Conservation (phyloP, 1,140 invertebrate species). For the Nymphalis io region DNA sequence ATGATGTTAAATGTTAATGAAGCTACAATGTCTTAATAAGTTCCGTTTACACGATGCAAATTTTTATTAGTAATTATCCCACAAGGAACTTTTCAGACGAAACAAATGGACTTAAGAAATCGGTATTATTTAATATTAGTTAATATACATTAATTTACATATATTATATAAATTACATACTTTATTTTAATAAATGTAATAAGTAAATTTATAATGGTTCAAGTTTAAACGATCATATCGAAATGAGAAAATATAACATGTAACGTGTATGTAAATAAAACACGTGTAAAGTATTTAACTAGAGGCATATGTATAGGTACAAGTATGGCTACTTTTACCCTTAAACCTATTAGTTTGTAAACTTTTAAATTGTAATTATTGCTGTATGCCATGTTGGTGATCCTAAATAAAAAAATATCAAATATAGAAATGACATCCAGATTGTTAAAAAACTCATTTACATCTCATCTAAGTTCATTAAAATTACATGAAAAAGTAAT, state of each 20-base stretch:
- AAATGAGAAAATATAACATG: too few species aligned
- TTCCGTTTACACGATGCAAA: constrained; percentile 29
- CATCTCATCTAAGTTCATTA: neutral
- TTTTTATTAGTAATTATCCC: constrained; percentile 18
- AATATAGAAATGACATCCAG: neutral
- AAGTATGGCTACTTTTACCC: neutral
- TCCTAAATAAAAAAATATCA: neutral
- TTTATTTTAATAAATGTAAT: too few species aligned
- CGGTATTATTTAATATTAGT: neutral
- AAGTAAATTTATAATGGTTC: too few species aligned
- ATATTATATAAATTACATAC: too few species aligned
- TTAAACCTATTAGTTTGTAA: too few species aligned
- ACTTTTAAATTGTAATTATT: too few species aligned
- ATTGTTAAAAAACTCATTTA: neutral
- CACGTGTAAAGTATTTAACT: too few species aligned
- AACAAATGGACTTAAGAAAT: constrained; percentile 3
- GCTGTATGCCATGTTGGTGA: too few species aligned
- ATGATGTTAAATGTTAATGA: constrained; percentile 4
- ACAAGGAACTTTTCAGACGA: neutral
- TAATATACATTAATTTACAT: neutral
- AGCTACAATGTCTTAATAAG: constrained; percentile 25
- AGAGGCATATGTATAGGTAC: too few species aligned
- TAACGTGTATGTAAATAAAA: too few species aligned
- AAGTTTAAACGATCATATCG: too few species aligned
- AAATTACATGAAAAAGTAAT: too few species aligned